A percentile compares a stretch with the other conserved stretches of the same genome.
phyloP scores from a whole-genome alignment of 2,113 vertebrate genomes.

The Boulengeromyrus knoepffleri region DNA sequence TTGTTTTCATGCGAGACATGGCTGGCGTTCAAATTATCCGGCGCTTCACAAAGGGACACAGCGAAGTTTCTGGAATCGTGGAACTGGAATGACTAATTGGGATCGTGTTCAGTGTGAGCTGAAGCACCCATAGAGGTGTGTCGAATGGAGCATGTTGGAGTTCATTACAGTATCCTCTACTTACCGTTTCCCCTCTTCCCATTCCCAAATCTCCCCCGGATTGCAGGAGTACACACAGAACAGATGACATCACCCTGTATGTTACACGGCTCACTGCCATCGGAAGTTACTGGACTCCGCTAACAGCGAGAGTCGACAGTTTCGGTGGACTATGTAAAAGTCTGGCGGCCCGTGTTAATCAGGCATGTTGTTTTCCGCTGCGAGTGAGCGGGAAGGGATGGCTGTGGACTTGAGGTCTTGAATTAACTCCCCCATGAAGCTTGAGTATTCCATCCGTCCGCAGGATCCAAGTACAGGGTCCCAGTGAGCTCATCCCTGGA shows the following conservation, averaged over 20 bases:
- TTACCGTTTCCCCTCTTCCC: background rate
- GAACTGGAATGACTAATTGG: background rate
- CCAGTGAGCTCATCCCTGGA: background rate
- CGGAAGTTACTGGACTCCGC: background rate
- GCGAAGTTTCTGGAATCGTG: background rate
- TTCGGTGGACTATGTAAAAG: background rate
- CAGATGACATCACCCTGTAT: background rate
- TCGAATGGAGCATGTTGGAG: background rate
- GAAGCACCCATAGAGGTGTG: background rate
- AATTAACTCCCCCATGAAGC: background rate
- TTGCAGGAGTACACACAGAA: background rate
- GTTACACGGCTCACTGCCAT: background rate
- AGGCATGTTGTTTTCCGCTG: background rate
- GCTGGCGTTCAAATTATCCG: background rate
- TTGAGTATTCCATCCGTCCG: background rate
- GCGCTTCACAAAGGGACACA: background rate
- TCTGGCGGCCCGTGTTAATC: background rate
- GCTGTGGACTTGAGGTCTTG: background rate
- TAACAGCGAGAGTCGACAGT: background rate
- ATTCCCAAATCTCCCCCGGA: background rate
- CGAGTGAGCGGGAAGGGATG: background rate
- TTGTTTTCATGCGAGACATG: background rate
- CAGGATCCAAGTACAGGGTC: background rate
- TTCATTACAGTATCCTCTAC: background rate
- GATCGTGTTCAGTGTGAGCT: background rate